phyloP scores from a whole-genome alignment of 2,113 vertebrate species.

The Sander vitreus region DNA sequence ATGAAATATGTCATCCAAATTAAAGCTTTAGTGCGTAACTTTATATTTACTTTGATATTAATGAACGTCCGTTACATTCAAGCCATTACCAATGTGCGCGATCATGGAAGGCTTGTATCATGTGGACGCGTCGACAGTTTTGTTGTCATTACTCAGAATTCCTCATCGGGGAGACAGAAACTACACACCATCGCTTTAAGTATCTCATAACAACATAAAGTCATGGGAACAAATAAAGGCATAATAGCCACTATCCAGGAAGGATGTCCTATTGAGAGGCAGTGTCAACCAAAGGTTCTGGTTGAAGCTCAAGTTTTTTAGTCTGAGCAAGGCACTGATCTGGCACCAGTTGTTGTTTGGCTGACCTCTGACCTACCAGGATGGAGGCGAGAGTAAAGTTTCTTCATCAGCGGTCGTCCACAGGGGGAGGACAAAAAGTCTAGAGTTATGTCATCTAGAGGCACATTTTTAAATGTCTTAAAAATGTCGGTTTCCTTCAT shows the following conservation, averaged over 20 bases:
- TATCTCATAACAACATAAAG: neutral
- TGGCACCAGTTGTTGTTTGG: neutral
- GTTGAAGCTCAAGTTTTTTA: neutral
- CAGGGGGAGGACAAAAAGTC: neutral
- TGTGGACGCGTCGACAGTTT: too few species aligned
- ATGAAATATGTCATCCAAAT: neutral
- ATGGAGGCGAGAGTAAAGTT: neutral
- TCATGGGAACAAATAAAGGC: too few species aligned
- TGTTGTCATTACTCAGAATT: too few species aligned
- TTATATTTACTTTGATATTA: too few species aligned
- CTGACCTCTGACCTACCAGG: slow-evolving; percentile 8
- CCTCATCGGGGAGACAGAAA: too few species aligned
- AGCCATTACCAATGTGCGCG: too few species aligned
- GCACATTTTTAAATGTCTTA: neutral
- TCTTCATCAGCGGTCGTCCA: neutral
- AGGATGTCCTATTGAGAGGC: neutral
- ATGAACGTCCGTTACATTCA: too few species aligned
- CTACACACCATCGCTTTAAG: too few species aligned
- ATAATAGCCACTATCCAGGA: neutral
- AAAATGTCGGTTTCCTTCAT: neutral
- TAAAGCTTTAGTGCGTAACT: too few species aligned
- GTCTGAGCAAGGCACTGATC: neutral
- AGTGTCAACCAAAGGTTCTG: neutral
- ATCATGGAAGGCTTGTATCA: too few species aligned
- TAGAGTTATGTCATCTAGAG: neutral